Percentiles rank a stretch among this genome's conserved stretches.
These are phyloP conservation scores for Thaumetopoea pityocampa DNA, from an alignment of 1,140 invertebrate genomes.

Conservation along the genomic window DNA sequence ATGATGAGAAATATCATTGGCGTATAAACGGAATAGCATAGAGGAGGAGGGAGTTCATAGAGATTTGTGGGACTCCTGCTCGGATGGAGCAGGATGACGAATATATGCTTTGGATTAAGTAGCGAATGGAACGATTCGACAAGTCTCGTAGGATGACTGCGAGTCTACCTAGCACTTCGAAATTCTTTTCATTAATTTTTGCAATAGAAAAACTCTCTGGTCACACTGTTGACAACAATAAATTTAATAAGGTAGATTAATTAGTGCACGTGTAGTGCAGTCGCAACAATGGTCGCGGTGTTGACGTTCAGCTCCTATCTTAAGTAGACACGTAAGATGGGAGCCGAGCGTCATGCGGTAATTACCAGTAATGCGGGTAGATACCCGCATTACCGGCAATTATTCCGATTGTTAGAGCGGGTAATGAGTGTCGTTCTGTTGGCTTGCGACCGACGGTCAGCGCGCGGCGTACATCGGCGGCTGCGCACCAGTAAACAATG, in stretches of 20 bases:
- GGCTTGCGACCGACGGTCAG: slow-evolving; percentile 11
- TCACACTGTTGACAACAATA: slow-evolving; percentile 1
- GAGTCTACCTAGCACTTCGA: neutral
- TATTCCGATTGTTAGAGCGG: slow-evolving; percentile 17
- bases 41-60: too few species aligned
- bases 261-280: neutral
- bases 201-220: neutral
- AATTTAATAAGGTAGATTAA: slow-evolving; percentile 11
- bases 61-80: too few species aligned
- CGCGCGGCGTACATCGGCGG: slow-evolving; percentile 14
- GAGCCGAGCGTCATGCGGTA: too few species aligned
- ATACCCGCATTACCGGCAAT: slow-evolving; percentile 5
- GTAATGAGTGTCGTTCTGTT: slow-evolving; percentile 9
- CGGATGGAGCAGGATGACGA: too few species aligned
- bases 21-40: too few species aligned
- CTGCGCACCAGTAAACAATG: slow-evolving; percentile 38
- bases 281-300: slow-evolving; percentile 4
- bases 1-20: too few species aligned
- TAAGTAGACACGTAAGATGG: too few species aligned
- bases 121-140: too few species aligned
- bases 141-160: too few species aligned
- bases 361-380: too few species aligned
- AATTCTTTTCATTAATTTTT: neutral
- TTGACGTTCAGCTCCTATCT: slow-evolving; percentile 2
- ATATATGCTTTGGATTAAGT: too few species aligned